These are phyloP conservation scores for Babyrousa celebensis DNA, from an alignment of 2,797 vertebrate genomes.

Conservation along the genomic window DNA sequence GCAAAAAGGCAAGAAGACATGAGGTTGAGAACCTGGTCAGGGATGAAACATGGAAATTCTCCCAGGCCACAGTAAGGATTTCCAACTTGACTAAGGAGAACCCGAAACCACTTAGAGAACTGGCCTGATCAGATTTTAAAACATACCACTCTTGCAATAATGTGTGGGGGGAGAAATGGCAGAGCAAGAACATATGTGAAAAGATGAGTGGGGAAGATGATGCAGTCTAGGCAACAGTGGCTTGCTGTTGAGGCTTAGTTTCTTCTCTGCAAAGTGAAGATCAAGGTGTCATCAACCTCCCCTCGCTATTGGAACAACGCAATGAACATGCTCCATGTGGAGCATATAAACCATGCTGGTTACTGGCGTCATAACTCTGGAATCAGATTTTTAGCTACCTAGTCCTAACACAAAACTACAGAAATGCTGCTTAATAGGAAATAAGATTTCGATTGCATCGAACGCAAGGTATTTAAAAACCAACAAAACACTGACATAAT, in stretches of 20 bases:
- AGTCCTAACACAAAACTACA: conserved; percentile 16
- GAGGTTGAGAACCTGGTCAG: neutral
- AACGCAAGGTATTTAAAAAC: neutral
- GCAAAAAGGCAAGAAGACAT: neutral
- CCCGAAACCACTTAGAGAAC: neutral
- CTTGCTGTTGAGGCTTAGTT: neutral
- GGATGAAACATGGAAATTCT: neutral
- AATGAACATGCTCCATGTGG: neutral
- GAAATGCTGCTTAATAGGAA: conserved; percentile 8
- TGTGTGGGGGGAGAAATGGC: neutral
- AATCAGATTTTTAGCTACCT: neutral
- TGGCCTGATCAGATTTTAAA: neutral
- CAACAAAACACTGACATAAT: conserved; percentile 8
- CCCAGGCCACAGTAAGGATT: neutral
- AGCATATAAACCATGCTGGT: neutral
- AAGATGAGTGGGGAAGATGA: neutral
- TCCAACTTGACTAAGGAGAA: neutral
- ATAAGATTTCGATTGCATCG: neutral
- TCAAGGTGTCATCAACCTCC: neutral
- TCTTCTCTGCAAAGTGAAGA: neutral
- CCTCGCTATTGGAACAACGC: neutral
- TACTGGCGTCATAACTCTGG: neutral
- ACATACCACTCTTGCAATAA: neutral
- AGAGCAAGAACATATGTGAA: neutral
- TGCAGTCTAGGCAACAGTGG: neutral